These are phyloP conservation scores for Cygnus buccinator DNA, from an alignment of 2,113 vertebrate genomes.

Conservation along the genomic window DNA sequence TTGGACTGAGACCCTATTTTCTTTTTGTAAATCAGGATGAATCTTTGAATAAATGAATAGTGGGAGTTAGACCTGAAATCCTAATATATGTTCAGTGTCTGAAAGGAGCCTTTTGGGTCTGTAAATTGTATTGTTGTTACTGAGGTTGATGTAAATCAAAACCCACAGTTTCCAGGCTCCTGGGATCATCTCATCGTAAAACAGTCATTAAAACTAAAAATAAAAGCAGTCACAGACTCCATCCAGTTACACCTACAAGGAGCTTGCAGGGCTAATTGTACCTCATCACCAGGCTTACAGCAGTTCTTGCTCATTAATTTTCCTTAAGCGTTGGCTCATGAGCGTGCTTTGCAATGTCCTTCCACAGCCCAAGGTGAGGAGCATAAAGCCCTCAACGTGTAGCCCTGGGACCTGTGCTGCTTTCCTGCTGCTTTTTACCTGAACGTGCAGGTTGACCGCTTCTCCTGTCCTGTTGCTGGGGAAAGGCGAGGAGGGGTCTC, in stretches of 20 bases:
- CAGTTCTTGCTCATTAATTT: rapidly evolving
- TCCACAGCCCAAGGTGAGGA: not conserved
- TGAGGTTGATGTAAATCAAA: not conserved
- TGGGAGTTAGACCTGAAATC: not conserved
- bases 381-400: not conserved
- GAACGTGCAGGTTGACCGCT: not conserved
- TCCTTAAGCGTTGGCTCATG: rapidly evolving
- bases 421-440: too few species aligned
- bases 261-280: not conserved
- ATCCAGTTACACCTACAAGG: not conserved
- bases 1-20: not conserved
- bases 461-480: not conserved
- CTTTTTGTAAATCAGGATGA: not conserved
- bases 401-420: too few species aligned
- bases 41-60: not conserved
- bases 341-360: rapidly evolving
- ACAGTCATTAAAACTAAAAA: not conserved
- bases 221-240: not conserved
- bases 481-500: too few species aligned
- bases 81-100: not conserved
- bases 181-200: not conserved
- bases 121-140: not conserved
- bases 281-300: not conserved
- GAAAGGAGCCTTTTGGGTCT: not conserved
- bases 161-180: not conserved